Evolutionary conservation across 2,113 vertebrate genomes (phyloP), one percentile per base, ranked within the genome.

Genomic region (Syrmaticus mikado): DNA sequence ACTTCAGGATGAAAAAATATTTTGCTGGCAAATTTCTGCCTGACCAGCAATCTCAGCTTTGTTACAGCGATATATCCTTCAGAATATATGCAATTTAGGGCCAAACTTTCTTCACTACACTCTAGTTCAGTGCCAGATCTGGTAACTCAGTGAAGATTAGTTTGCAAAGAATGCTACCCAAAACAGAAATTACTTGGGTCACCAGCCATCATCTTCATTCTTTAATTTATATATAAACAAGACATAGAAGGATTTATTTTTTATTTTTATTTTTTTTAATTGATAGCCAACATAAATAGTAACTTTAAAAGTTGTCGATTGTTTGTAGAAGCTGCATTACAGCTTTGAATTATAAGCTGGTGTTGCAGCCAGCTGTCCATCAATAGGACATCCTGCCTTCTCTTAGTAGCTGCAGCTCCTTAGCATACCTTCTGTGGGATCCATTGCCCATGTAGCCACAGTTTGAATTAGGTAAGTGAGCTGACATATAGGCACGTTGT

Each of bases 381-480:
- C 20, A 27, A 73, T 21, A 85, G 6, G 18, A 32, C 18, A 22
- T 34, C 43, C 13, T 41, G 7, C n/a, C 80, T 22, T 78, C 20
- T 73, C n/a, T 52, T 1, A 0, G 18, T 7, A 74, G 34, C 32
- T 64, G 41, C 57, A 60, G 24, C 21, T 82, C 27, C 61, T 50
- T 52, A 25, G 4, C 10, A 5, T 0, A 6, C 15, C 5, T 62
- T 36, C 18, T 1, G 4, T 12, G n/a, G 36, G 17, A 52, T 10
- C 61, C 38, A 8, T 36, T 28, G 11, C 21, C 57, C 10, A 1
- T 0, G 0, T 36, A 60, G 45, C 36, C 61, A 41, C 18, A 66
- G 55, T n/a, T n/a, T 3, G 15, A 32, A n/a, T n/a, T 40, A 82
- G 15, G 34, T 10, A 38, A 76, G 67, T 0, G 0, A 55, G 38